A percentile compares a stretch with the other conserved stretches of the same genome.
Evolutionary conservation across 2,797 vertebrate species (phyloP).

Genomic region (Champsocephalus esox): DNA sequence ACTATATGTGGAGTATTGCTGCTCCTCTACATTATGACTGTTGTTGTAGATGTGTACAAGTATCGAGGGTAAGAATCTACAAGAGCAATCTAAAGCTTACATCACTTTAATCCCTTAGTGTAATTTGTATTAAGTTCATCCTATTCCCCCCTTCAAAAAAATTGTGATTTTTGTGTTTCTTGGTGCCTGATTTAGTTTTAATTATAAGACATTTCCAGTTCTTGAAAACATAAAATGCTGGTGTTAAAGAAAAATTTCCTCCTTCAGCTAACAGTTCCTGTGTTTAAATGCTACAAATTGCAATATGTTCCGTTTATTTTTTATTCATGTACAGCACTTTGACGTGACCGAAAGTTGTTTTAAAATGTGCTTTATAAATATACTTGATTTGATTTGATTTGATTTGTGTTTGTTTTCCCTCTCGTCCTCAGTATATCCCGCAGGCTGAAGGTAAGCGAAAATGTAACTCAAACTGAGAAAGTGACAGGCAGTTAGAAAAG

Average conservation of each 20-base stretch:
- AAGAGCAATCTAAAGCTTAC: too few relatives aligned
- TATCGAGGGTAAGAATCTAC: conserved; percentile 28
- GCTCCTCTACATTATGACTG: conserved; percentile 24
- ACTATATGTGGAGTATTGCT: conserved; percentile 34
- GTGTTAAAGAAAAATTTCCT: background rate
- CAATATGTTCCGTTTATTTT: too few relatives aligned
- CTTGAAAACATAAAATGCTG: background rate
- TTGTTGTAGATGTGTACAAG: conserved; percentile 29
- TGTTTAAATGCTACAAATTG: too few relatives aligned
- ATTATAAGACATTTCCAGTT: background rate
- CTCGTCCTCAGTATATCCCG: conserved; percentile 42
- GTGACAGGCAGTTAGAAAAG: background rate
- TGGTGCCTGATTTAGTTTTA: background rate
- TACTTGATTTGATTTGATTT: too few relatives aligned
- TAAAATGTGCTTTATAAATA: too few relatives aligned
- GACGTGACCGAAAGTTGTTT: too few relatives aligned
- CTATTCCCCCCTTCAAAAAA: too few relatives aligned
- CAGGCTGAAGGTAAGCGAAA: conserved; percentile 43
- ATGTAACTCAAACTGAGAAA: background rate
- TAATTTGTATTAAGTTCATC: too few relatives aligned
- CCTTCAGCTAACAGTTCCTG: conserved; percentile 1
- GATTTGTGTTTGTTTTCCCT: conserved; percentile 39
- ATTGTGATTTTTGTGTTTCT: too few relatives aligned
- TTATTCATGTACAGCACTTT: too few relatives aligned
- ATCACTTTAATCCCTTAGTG: too few relatives aligned